Evolutionary conservation across 2,888 invertebrate genomes (phyloP).

Genomic region (Catonia carolina): DNA sequence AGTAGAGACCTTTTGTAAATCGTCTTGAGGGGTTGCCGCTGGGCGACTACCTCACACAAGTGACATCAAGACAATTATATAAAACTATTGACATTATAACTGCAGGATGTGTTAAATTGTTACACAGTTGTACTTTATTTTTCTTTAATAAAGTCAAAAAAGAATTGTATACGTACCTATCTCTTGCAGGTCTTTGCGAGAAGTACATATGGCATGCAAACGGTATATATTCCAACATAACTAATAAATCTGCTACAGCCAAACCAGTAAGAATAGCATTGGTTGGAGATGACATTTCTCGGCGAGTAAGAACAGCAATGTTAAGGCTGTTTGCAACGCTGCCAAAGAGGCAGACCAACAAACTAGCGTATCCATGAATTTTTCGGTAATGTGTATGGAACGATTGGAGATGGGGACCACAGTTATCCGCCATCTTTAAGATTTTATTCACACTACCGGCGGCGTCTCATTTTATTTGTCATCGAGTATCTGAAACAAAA

Average conservation of each 20-base stretch:
- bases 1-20: too few species aligned
- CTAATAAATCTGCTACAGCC: constrained; percentile 88
- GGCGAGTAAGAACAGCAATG: constrained; percentile 79
- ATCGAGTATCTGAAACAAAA: too few species aligned
- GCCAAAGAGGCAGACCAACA: constrained; percentile 83
- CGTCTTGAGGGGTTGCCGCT: too few species aligned
- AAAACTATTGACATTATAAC: too few species aligned
- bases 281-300: constrained; percentile 86
- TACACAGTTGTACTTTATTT: too few species aligned
- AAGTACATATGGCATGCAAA: constrained; percentile 77
- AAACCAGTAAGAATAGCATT: constrained; percentile 85
- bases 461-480: too few species aligned
- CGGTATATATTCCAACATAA: constrained; percentile 91
- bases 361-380: constrained; percentile 77
- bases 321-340: constrained; percentile 88
- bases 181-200: constrained; percentile 35
- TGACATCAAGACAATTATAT: too few species aligned
- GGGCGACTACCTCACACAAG: too few species aligned
- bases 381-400: constrained; percentile 36
- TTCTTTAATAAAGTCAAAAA: too few species aligned
- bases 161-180: too few species aligned
- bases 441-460: too few species aligned
- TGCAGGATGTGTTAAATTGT: too few species aligned
- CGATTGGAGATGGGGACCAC: background rate
- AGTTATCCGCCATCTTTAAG: background rate